Percentiles rank a stretch among this genome's conserved stretches.
Evolutionary conservation across 2,113 vertebrate genomes (phyloP).

Genomic region (Poeciliopsis retropinna): DNA sequence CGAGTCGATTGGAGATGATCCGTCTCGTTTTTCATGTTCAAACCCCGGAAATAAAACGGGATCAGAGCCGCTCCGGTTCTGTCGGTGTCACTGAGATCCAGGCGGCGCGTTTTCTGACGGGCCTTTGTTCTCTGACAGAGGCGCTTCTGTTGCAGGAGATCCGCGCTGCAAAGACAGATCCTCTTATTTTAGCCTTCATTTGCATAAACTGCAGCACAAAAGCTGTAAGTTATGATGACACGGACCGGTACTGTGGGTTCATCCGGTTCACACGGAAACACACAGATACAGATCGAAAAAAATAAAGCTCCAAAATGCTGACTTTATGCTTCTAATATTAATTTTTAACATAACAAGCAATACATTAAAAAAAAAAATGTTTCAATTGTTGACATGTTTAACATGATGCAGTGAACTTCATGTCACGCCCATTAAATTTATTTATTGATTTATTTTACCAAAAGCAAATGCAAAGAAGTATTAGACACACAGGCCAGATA

Average conservation of each 20-base stretch:
- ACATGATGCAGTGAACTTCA: no score
- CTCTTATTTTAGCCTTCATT: conserved; percentile 35
- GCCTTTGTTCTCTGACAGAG: conserved; percentile 61
- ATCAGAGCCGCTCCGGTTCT: conserved; percentile 57
- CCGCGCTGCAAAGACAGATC: conserved; percentile 22
- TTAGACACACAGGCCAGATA: no score
- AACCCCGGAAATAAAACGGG: conserved; percentile 13
- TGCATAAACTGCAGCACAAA: conserved; percentile 20
- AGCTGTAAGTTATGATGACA: not conserved
- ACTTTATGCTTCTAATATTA: not conserved
- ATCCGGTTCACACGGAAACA: not conserved
- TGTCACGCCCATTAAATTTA: no score
- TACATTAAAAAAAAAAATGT: not conserved
- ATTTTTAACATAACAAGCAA: not conserved
- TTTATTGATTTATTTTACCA: no score
- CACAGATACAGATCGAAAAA: not conserved
- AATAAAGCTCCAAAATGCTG: no score
- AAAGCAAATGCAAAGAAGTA: no score
- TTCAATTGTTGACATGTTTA: no score
- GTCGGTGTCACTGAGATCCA: conserved; percentile 46
- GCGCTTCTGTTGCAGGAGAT: conserved; percentile 37
- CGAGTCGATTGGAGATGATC: not conserved
- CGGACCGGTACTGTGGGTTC: not conserved
- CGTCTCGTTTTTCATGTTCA: not conserved
- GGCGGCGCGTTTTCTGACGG: conserved; percentile 46